These are phyloP conservation scores for Drosophila melanosoma DNA, from an alignment of 2,888 invertebrate genomes.

Conservation along the genomic window DNA sequence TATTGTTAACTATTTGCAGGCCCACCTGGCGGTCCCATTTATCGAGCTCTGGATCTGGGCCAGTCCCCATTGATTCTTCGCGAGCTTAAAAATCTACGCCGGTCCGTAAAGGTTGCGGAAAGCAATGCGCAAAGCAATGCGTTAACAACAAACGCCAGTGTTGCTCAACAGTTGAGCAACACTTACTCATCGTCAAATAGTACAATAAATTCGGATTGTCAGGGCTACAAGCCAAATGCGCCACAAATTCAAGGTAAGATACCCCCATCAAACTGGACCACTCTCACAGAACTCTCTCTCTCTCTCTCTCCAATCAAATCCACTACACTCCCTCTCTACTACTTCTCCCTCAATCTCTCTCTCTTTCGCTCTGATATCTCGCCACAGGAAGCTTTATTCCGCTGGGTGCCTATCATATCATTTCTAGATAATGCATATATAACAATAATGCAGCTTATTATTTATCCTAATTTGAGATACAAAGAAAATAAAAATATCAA, in stretches of 20 bases:
- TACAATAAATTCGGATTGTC: constrained; percentile 86
- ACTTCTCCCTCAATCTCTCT: not conserved
- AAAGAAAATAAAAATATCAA: not conserved
- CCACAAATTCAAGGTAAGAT: constrained; percentile 85
- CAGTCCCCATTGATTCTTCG: constrained; percentile 90
- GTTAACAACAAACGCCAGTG: constrained; percentile 63
- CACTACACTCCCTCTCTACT: not conserved
- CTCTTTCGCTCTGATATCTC: not conserved
- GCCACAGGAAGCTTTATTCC: not conserved
- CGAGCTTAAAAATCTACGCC: constrained; percentile 90
- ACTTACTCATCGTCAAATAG: constrained; percentile 85
- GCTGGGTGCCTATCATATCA: not conserved
- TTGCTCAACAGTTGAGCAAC: constrained; percentile 77
- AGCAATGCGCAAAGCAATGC: constrained; percentile 15
- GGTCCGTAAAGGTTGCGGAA: constrained; percentile 84
- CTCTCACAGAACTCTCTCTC: not conserved
- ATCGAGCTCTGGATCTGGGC: constrained; percentile 90
- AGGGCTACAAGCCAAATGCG: constrained; percentile 88
- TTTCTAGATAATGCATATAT: not conserved
- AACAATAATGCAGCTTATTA: not conserved
- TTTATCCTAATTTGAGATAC: not conserved
- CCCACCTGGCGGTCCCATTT: constrained; percentile 88
- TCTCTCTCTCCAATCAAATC: not conserved
- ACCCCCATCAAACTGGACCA: not conserved
- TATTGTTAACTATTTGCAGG: constrained; percentile 81